phyloP scores from a whole-genome alignment of 2,888 invertebrate genomes.

The Oligia latruncula region DNA sequence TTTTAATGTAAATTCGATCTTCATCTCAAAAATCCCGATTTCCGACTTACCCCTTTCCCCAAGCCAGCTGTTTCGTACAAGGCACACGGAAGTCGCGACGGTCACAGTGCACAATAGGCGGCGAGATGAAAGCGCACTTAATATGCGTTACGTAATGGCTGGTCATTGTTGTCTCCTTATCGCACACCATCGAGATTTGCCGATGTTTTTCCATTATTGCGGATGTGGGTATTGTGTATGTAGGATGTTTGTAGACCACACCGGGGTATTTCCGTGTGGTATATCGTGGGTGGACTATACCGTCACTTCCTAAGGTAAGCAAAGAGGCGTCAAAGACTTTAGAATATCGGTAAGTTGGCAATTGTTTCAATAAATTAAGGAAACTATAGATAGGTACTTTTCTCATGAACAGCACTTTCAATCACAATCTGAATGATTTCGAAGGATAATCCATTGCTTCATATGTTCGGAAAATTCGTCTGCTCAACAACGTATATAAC shows the following conservation, averaged over 20 bases:
- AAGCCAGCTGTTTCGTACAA: constrained; percentile 51
- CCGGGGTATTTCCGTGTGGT: constrained; percentile 23
- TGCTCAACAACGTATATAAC: neutral
- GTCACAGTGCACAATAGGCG: constrained; percentile 83
- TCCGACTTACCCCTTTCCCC: constrained; percentile 36
- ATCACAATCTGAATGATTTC: neutral
- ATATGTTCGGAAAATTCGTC: neutral
- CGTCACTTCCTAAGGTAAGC: neutral
- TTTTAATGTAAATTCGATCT: neutral
- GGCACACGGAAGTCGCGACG: constrained; percentile 82
- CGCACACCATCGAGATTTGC: constrained; percentile 64
- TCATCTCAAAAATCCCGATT: neutral
- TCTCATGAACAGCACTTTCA: neutral
- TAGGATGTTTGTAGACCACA: constrained; percentile 50
- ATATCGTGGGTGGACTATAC: neutral
- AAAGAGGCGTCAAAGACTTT: neutral
- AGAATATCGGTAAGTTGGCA: neutral
- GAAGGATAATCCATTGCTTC: neutral
- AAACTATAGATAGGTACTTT: neutral
- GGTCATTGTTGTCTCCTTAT: constrained; percentile 75
- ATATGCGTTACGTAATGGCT: constrained; percentile 85
- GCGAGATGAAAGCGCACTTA: constrained; percentile 87
- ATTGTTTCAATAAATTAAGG: neutral
- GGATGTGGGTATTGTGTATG: constrained; percentile 49
- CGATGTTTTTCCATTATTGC: constrained; percentile 57